Evolutionary conservation across 1,140 invertebrate genomes (phyloP), one percentile per base, ranked within the genome.

Genomic region (Leucophenga varia): DNA sequence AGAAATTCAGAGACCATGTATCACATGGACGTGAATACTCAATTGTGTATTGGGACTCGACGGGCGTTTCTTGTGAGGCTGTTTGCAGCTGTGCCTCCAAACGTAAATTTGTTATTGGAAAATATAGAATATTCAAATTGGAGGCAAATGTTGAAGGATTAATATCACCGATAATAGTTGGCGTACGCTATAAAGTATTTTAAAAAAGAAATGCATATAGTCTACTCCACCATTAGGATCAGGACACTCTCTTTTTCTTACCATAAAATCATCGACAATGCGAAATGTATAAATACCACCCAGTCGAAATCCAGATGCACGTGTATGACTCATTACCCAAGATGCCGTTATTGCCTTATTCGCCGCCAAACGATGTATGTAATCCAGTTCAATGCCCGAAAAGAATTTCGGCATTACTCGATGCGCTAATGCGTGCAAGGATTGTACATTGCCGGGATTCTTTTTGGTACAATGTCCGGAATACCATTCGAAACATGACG

Each of bases 341-440:
- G 56, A 43, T 25, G 57, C 58, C 3, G 52, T 57, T 2, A 72
- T 46, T n/a, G 47, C 55, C 35, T 72, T 74, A 28, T 74, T 71
- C 7, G 67, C 49, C 0, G 59, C 64, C 47, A 74, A 37, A 16
- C 64, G 53, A 44, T 71, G 64, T 8, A 49, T 32, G 47, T 74
- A 74, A 19, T 64, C 55, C 14, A 74, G 43, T 13, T 72, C 61
- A n/a, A 74, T 46, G 39, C 72, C 72, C 36, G 71, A 69, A 20
- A 57, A 59, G 42, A 72, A 74, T 39, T 54, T 63, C 18, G 72
- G 72, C 57, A 64, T 74, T n/a, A 74, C 68, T 35, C 57, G 57
- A 5, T 65, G 65, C 9, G 72, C 59, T 20, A 69, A 40, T 9
- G 38, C 31, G 42, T 74, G 72, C 7, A 74, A 42, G 13, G 52